A percentile compares a stretch with the other conserved stretches of the same genome.
Conservation (phyloP, 2,888 invertebrate genomes). For the Eudasyphora cyanicolor region DNA sequence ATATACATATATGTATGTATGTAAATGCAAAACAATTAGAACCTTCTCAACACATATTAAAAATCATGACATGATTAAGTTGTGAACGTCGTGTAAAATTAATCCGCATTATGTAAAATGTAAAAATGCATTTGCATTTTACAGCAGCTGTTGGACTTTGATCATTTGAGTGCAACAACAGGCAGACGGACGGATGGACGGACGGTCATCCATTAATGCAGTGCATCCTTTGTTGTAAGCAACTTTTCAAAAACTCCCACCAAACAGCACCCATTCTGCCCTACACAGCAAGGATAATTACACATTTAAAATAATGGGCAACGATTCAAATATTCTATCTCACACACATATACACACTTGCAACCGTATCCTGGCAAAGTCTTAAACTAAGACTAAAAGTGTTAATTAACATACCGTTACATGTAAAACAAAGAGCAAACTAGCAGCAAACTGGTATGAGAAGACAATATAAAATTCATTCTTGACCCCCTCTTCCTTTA, state of each 20-base stretch:
- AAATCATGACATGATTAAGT: not conserved
- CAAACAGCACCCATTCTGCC: not conserved
- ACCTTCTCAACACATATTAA: not conserved
- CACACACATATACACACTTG: not conserved
- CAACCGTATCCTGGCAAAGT: not conserved
- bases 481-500: not conserved
- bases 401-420: conserved; percentile 24
- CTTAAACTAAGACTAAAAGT: not conserved
- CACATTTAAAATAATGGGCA: conserved; percentile 17
- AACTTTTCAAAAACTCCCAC: too few species aligned
- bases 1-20: too few species aligned
- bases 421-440: not conserved
- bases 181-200: too few species aligned
- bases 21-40: not conserved
- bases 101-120: conserved; percentile 29
- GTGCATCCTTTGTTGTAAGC: too few species aligned
- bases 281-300: not conserved
- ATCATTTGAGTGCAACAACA: conserved; percentile 1
- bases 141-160: not conserved
- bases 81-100: not conserved
- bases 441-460: not conserved
- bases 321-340: not conserved
- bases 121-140: conserved; percentile 28
- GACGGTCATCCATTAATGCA: conserved; percentile 4
- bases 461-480: not conserved